These are phyloP conservation scores for Labrus mixtus DNA, from an alignment of 2,113 vertebrate genomes.

Conservation along the genomic window DNA sequence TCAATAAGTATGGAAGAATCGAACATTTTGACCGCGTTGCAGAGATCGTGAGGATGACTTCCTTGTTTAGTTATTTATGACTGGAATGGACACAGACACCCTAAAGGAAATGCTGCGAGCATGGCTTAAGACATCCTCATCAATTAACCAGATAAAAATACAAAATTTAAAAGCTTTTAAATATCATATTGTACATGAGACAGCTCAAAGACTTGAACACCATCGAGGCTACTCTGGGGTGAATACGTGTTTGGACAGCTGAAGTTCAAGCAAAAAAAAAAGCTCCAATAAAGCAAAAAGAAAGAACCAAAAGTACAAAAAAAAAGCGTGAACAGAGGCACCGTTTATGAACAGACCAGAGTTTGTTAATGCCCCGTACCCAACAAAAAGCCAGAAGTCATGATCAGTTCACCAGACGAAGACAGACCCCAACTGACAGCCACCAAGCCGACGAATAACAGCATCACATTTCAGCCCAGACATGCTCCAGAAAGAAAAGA, in stretches of 20 bases:
- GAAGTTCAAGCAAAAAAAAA: constrained; percentile 4
- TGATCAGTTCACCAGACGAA: constrained; percentile 35
- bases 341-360: constrained; percentile 45
- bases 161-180: too few species aligned
- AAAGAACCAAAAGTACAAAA: background rate
- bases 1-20: too few species aligned
- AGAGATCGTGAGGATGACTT: too few species aligned
- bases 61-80: background rate
- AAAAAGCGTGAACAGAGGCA: constrained; percentile 58
- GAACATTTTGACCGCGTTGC: too few species aligned
- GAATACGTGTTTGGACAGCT: constrained; percentile 5
- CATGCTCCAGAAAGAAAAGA: constrained; percentile 54
- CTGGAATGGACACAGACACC: background rate
- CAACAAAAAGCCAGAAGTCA: constrained; percentile 49
- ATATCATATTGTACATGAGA: background rate
- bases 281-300: constrained; percentile 9
- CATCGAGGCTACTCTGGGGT: background rate
- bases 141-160: background rate
- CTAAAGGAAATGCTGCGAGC: constrained; percentile 5
- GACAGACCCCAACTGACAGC: constrained; percentile 42
- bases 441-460: constrained; percentile 31
- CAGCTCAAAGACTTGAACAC: too few species aligned
- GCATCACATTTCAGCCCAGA: constrained; percentile 42
- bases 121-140: background rate
- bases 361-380: constrained; percentile 48